phyloP scores from a whole-genome alignment of 2,888 invertebrate genomes.

The Nezara viridula region DNA sequence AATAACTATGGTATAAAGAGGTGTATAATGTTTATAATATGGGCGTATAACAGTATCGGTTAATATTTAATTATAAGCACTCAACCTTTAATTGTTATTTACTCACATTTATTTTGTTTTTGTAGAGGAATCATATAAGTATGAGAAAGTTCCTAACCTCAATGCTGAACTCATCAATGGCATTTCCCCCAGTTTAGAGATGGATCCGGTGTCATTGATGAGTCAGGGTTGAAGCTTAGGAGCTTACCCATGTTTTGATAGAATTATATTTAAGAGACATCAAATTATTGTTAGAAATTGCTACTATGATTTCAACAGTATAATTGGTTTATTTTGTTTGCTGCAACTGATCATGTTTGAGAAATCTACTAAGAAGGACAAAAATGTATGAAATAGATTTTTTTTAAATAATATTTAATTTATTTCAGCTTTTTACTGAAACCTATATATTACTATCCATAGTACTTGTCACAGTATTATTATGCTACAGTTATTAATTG shows the following conservation, averaged over 20 bases:
- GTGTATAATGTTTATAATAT: neutral
- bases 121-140: neutral
- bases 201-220: too few species aligned
- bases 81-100: neutral
- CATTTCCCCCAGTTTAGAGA: too few species aligned
- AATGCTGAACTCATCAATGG: too few species aligned
- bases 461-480: too few species aligned
- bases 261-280: neutral
- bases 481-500: too few species aligned
- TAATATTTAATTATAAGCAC: neutral
- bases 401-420: too few species aligned
- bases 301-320: neutral
- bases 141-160: too few species aligned
- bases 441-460: too few species aligned
- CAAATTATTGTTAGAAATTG: neutral
- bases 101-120: neutral
- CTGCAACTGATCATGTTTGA: neutral
- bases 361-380: neutral
- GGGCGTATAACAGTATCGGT: neutral
- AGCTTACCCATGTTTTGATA: too few species aligned
- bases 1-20: neutral
- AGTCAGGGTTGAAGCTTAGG: too few species aligned
- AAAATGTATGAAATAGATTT: too few species aligned
- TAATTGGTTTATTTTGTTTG: neutral
- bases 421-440: too few species aligned